phyloP scores from a whole-genome alignment of 2,888 invertebrate genomes.

The Drosophila fungiperda region DNA sequence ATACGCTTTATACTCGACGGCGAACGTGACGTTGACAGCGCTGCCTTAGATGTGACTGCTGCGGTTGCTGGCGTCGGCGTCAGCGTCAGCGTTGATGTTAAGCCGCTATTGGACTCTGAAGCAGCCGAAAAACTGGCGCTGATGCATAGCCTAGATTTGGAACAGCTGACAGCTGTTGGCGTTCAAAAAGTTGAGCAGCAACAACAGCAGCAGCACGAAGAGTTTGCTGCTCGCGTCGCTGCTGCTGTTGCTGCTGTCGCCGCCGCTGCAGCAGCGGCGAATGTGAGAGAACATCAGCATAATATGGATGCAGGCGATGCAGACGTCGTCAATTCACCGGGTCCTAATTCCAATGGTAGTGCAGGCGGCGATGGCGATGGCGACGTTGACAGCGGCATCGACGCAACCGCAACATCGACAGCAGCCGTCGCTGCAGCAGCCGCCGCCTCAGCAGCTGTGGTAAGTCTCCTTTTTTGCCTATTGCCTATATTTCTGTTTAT shows the following conservation, averaged over 20 bases:
- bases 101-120: slow-evolving; percentile 48
- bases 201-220: slow-evolving; percentile 51
- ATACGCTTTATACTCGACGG: slow-evolving; percentile 84
- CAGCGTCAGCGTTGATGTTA: slow-evolving; percentile 17
- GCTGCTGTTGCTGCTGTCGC: slow-evolving; percentile 69
- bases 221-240: slow-evolving; percentile 68
- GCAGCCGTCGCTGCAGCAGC: slow-evolving; percentile 9
- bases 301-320: slow-evolving; percentile 47
- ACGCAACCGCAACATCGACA: slow-evolving; percentile 30
- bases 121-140: slow-evolving; percentile 66
- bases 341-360: slow-evolving; percentile 52
- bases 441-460: slow-evolving; percentile 74
- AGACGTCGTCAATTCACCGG: slow-evolving; percentile 35
- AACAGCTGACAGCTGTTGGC: slow-evolving; percentile 67
- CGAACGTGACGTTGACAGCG: slow-evolving; percentile 68
- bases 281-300: slow-evolving; percentile 45
- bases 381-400: slow-evolving; percentile 36
- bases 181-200: slow-evolving; percentile 51
- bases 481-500: slow-evolving; percentile 33
- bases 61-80: slow-evolving; percentile 24
- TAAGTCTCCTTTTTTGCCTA: slow-evolving; percentile 66
- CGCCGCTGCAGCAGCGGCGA: slow-evolving; percentile 69
- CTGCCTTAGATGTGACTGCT: slow-evolving; percentile 42
- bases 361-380: slow-evolving; percentile 49
- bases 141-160: slow-evolving; percentile 74